Evolutionary conservation across 1,140 invertebrate species (phyloP), one percentile per base, ranked within the genome.

Genomic region (Holotrichia oblita): DNA sequence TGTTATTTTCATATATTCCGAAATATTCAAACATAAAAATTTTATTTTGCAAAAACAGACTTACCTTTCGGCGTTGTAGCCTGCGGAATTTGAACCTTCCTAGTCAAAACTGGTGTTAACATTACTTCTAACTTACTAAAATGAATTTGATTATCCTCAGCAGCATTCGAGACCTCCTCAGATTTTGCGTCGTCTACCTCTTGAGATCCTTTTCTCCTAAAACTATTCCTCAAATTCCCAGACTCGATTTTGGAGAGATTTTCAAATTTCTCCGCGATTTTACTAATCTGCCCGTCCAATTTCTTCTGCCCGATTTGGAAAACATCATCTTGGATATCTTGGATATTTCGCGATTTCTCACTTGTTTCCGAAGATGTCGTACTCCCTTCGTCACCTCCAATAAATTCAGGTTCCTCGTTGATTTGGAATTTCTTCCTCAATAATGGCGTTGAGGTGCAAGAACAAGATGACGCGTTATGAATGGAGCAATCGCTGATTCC

Each of bases 401-500:
- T 12, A 2, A 17, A 9, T 77, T 87, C 86, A 7, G 80, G 79
- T 80, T 88, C 87, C 80, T 88, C 87, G 42, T 83, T 83, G 10
- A 88, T 88, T 4, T 83, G 84, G 77, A 85, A 84, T 64, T 87
- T 86, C 79, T 87, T 87, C 17, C 83, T 81, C 44, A 86, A 79
- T 8, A 87, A 77, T 20, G 83, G 85, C 27, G 81, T 84, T 4
- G 85, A 81, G 9, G 80, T 83, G 74, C 78, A 79, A 8, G 77
- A 78, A 42, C 80, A 83, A 77, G 81, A 76, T 55, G 81, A 82
- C 27, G 83, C 40, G 12, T 72, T 44, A 78, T 83, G 17, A 41
- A 80, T 80, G 40, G 90, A 90, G 83, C 90, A 91, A 80, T 91
- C 90, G 81, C 91, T 91, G 76, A 91, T 89, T 0, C 91, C 91